Conservation (phyloP, 2,797 vertebrate species). For the Pteronotus mesoamericanus region DNA sequence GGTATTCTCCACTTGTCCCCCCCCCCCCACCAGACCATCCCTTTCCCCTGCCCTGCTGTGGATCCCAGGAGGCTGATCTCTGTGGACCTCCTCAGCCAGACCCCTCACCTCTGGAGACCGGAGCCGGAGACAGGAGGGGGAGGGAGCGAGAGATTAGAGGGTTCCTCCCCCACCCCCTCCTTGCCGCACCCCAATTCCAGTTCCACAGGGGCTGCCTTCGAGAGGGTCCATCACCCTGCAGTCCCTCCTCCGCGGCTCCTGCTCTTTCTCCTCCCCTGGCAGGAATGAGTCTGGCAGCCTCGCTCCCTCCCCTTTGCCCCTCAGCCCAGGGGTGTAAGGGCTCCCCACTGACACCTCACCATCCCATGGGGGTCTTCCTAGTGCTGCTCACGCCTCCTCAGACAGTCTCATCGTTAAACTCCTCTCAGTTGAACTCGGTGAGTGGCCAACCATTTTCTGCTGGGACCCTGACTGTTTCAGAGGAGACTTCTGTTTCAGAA, state of each 20-base stretch:
- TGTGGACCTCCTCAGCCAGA: not conserved
- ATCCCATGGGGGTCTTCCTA: not conserved
- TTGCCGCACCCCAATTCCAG: not conserved
- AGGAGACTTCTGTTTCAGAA: not conserved
- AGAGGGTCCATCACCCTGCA: not conserved
- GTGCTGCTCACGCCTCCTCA: not conserved
- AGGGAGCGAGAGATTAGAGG: not conserved
- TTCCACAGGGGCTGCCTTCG: not conserved
- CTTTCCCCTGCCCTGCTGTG: not conserved
- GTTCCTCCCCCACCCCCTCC: not conserved
- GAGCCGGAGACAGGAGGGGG: not conserved
- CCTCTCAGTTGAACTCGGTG: not conserved
- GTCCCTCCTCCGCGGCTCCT: not conserved
- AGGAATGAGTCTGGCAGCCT: not conserved
- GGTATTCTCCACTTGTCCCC: not conserved
- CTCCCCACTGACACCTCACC: not conserved
- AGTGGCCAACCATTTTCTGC: not conserved
- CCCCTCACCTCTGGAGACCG: not conserved
- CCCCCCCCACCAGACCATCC: not conserved
- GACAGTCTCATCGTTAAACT: not conserved
- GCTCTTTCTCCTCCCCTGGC: not conserved
- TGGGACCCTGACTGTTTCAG: not conserved
- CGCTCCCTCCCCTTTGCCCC: not conserved
- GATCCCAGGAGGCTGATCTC: not conserved
- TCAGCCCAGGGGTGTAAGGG: not conserved